These are phyloP conservation scores for Aphelenchoides besseyi DNA, from an alignment of 1,140 invertebrate species.

Conservation along the genomic window DNA sequence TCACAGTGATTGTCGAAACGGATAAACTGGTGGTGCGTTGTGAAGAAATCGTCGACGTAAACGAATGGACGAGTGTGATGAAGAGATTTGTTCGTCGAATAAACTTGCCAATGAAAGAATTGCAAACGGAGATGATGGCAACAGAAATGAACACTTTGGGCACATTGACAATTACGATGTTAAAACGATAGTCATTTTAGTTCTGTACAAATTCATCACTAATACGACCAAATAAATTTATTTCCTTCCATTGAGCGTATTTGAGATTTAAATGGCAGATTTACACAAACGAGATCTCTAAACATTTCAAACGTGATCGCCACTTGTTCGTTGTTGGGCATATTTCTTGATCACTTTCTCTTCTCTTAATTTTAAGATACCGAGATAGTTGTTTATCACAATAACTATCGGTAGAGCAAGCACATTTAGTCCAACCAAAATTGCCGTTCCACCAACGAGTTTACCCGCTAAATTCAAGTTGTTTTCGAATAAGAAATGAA, in stretches of 20 bases:
- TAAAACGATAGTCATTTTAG: too few species aligned
- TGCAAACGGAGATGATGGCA: constrained; percentile 4
- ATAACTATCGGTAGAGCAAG: constrained; percentile 35
- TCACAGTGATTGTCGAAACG: neutral
- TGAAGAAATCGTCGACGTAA: neutral
- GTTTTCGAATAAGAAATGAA: constrained; percentile 12
- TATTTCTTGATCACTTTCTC: constrained; percentile 62
- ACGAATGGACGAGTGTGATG: neutral
- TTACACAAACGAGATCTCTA: neutral
- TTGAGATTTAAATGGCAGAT: too few species aligned
- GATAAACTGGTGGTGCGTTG: neutral
- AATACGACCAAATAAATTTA: too few species aligned
- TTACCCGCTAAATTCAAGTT: constrained; percentile 50
- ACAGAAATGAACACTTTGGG: constrained; percentile 7
- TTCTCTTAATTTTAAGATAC: constrained; percentile 59
- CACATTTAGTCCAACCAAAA: constrained; percentile 58
- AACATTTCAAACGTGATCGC: constrained; percentile 50
- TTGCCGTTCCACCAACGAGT: constrained; percentile 58
- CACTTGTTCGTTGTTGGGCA: constrained; percentile 49
- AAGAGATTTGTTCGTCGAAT: constrained; percentile 6
- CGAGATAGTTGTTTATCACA: constrained; percentile 62
- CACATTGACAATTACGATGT: neutral
- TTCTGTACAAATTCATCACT: too few species aligned
- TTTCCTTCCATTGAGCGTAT: too few species aligned
- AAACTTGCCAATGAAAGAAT: neutral